A percentile compares a stretch with the other conserved stretches of the same genome.
These are phyloP conservation scores for Cryptus armator DNA, from an alignment of 2,888 invertebrate species.

Conservation along the genomic window DNA sequence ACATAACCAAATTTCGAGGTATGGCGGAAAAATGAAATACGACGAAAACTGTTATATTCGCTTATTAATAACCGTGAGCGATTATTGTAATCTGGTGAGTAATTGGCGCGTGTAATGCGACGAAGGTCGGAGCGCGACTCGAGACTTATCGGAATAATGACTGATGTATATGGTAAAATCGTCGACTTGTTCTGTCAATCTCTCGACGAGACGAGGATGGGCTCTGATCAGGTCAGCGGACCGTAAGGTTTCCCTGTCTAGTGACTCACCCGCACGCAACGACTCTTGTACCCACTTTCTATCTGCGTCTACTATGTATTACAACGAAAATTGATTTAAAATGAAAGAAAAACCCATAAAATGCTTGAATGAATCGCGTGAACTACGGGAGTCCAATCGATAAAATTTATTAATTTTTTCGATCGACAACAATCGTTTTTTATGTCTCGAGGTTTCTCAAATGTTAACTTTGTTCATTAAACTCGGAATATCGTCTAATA, in stretches of 20 bases:
- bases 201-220: constrained; percentile 9
- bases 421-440: not conserved
- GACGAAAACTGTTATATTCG: not conserved
- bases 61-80: not conserved
- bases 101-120: constrained; percentile 32
- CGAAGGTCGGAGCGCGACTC: constrained; percentile 14
- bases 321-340: not conserved
- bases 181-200: constrained; percentile 14
- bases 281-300: not conserved
- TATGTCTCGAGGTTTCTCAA: not conserved
- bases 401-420: no score
- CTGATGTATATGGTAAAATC: constrained; percentile 27
- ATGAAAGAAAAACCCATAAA: not conserved
- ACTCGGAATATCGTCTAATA: not conserved
- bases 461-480: not conserved
- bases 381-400: not conserved
- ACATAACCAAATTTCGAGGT: constrained; percentile 1
- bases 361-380: not conserved
- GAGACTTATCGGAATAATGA: constrained; percentile 6
- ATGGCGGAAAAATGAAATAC: not conserved
- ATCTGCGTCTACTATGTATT: not conserved
- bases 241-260: constrained; percentile 31
- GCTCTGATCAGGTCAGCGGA: constrained; percentile 23
- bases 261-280: constrained; percentile 16
- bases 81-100: constrained; percentile 18